Conservation (phyloP, 2,113 vertebrate genomes). For the Mustelus asterias region DNA sequence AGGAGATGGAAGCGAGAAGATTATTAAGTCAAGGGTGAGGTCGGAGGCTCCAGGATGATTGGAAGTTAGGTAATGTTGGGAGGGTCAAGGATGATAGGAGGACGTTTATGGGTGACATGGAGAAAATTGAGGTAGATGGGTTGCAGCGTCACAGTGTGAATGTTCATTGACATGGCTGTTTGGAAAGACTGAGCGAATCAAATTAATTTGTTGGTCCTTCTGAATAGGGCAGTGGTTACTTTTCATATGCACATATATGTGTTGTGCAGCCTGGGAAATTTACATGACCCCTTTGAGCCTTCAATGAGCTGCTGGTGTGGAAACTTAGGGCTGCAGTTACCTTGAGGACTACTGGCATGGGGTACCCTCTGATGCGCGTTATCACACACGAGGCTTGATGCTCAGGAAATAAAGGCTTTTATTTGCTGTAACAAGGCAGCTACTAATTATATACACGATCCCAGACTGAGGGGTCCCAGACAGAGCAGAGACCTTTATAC, state of each 20-base stretch:
- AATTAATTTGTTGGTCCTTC: not conserved
- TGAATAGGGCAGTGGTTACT: not conserved
- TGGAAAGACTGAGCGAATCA: too few species aligned
- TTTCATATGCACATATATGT: not conserved
- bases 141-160: too few species aligned
- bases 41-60: not conserved
- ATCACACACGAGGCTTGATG: too few species aligned
- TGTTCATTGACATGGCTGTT: too few species aligned
- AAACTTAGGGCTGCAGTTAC: not conserved
- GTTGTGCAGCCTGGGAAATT: not conserved
- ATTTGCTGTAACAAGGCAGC: too few species aligned
- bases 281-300: not conserved
- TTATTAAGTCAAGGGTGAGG: not conserved
- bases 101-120: too few species aligned
- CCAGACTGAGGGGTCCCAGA: too few species aligned
- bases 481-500: too few species aligned
- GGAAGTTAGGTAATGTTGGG: not conserved
- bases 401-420: too few species aligned
- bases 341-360: not conserved
- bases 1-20: not conserved
- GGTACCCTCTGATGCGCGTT: too few species aligned
- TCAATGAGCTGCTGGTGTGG: not conserved
- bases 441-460: too few species aligned
- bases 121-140: too few species aligned
- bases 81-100: not conserved